These are phyloP conservation scores for Dinothrombium tinctorium DNA, from an alignment of 1,140 invertebrate species.

Conservation along the genomic window DNA sequence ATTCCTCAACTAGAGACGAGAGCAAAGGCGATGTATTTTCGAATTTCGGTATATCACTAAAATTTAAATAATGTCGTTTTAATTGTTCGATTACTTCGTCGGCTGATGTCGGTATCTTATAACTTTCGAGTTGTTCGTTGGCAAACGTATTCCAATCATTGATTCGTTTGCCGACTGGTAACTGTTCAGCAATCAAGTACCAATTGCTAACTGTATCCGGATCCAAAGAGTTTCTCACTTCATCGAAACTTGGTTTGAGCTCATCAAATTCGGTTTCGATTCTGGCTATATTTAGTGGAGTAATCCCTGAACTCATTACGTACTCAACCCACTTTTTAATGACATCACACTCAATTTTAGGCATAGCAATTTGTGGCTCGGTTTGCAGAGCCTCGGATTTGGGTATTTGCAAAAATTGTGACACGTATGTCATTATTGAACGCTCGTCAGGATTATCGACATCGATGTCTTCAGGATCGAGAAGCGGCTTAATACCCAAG, in stretches of 20 bases:
- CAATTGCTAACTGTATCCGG: not conserved
- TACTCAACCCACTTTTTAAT: not conserved
- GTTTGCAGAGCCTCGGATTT: no score
- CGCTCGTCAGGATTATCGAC: conserved; percentile 90
- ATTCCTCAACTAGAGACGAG: not conserved
- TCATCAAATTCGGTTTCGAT: not conserved
- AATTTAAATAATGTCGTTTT: not conserved
- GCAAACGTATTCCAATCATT: not conserved
- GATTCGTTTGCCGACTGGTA: not conserved
- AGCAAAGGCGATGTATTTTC: not conserved
- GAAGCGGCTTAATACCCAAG: conserved; percentile 66
- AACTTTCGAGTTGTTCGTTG: not conserved
- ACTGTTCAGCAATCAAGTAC: not conserved
- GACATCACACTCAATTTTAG: not conserved
- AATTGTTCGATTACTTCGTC: not conserved
- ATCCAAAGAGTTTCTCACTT: not conserved
- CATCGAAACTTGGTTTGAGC: not conserved
- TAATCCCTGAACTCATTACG: not conserved
- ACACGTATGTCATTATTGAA: conserved; percentile 98
- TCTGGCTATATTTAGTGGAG: not conserved
- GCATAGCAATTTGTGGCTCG: no score
- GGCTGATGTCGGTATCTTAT: not conserved
- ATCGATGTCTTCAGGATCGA: conserved; percentile 92
- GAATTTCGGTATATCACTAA: not conserved
- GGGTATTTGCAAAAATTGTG: conserved; percentile 22